These are phyloP conservation scores for Asarcornis scutulata DNA, from an alignment of 2,113 vertebrate species.

Conservation along the genomic window DNA sequence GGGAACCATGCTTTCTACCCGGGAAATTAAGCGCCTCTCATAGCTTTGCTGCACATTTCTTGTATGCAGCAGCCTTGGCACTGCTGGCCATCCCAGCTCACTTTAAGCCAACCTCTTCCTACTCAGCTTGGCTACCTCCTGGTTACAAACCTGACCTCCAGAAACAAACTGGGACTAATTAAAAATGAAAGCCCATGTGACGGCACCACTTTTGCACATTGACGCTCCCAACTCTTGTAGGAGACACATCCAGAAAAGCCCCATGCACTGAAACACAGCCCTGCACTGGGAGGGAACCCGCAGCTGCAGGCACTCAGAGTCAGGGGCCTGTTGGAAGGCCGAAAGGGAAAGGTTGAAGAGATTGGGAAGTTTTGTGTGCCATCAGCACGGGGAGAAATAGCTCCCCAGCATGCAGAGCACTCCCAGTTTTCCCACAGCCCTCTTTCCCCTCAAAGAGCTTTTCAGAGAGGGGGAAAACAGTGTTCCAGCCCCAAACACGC, in stretches of 20 bases:
- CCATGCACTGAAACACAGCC: not conserved
- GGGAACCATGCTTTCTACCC: not conserved
- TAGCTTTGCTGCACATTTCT: not conserved
- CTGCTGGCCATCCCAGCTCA: not conserved
- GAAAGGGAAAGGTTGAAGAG: not conserved
- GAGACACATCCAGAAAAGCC: not conserved
- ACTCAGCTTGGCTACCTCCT: not conserved
- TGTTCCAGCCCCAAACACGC: not conserved
- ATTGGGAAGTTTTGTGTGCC: not conserved
- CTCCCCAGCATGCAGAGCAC: not conserved
- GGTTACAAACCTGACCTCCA: not conserved
- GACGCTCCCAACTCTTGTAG: not conserved
- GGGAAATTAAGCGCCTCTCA: too few species aligned
- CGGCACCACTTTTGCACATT: not conserved
- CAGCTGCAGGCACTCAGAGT: not conserved
- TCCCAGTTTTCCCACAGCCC: not conserved
- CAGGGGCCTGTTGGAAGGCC: not conserved
- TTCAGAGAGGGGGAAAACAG: not conserved
- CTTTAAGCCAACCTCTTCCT: not conserved
- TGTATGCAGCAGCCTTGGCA: not conserved
- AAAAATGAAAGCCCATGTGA: fast-evolving
- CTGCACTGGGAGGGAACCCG: not conserved
- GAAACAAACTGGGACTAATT: not conserved
- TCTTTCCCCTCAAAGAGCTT: not conserved
- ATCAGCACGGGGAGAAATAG: not conserved